These are phyloP conservation scores for Ganaspis brasiliensis DNA, from an alignment of 2,888 invertebrate species.

Conservation along the genomic window DNA sequence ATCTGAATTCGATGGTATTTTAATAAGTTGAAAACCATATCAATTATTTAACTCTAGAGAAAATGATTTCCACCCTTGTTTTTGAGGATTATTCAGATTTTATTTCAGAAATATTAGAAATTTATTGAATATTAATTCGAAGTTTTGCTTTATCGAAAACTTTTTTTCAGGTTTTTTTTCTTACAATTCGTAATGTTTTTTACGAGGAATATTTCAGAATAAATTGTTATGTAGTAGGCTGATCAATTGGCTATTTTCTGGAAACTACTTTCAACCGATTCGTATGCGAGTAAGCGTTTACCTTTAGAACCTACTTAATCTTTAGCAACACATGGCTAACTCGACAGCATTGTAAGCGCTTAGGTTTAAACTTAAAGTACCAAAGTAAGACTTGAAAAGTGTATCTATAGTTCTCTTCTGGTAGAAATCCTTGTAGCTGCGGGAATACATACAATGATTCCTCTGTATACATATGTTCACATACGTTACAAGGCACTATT, in stretches of 20 bases:
- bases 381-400: conserved; percentile 62
- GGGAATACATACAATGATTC: too few relatives aligned
- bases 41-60: too few relatives aligned
- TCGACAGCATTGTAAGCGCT: conserved; percentile 60
- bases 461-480: too few relatives aligned
- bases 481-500: neutral
- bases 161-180: too few relatives aligned
- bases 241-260: conserved; percentile 50
- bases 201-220: neutral
- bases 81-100: too few relatives aligned
- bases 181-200: too few relatives aligned
- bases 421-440: neutral
- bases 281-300: conserved; percentile 57
- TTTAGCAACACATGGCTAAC: conserved; percentile 51
- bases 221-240: neutral
- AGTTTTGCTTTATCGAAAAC: too few relatives aligned
- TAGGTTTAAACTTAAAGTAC: conserved; percentile 58
- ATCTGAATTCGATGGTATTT: too few relatives aligned
- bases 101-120: too few relatives aligned
- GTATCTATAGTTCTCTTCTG: conserved; percentile 28
- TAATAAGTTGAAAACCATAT: too few relatives aligned
- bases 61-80: too few relatives aligned
- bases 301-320: conserved; percentile 62
- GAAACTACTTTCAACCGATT: conserved; percentile 54
- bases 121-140: too few relatives aligned